Conservation (phyloP, 2,888 invertebrate species). For the Cancer borealis region DNA sequence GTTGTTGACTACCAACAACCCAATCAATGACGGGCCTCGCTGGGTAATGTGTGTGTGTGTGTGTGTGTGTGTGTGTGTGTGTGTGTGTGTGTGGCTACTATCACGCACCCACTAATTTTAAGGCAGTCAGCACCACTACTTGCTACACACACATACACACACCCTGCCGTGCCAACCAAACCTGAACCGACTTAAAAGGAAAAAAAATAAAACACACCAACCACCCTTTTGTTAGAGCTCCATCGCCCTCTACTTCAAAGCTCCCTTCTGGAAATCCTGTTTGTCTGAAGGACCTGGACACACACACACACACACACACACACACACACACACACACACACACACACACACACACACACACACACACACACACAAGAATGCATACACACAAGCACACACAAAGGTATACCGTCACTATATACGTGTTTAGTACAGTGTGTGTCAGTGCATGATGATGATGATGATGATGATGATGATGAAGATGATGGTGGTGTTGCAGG, state of each 20-base stretch:
- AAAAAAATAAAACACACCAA: background rate
- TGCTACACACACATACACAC: background rate
- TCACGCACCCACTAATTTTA: background rate
- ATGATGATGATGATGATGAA: background rate
- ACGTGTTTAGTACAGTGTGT: background rate
- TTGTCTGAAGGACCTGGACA: background rate
- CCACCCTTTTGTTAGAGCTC: background rate
- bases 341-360: background rate
- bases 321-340: slow-evolving; percentile 40
- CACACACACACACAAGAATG: background rate
- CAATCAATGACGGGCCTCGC: slow-evolving; percentile 5
- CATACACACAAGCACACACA: slow-evolving; percentile 9
- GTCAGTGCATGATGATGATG: background rate
- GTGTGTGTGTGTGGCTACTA: slow-evolving; percentile 22
- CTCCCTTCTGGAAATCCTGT: background rate
- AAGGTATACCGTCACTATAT: background rate
- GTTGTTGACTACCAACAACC: slow-evolving; percentile 24
- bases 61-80: slow-evolving; percentile 14
- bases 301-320: slow-evolving; percentile 45
- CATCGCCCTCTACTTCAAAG: too few relatives aligned
- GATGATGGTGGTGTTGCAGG: background rate
- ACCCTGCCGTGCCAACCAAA: too few relatives aligned
- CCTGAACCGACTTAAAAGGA: background rate
- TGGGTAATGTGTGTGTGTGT: background rate
- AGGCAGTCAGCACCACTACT: background rate